Conservation (phyloP, 1,140 invertebrate genomes). For the Wiebesia pumilae region DNA sequence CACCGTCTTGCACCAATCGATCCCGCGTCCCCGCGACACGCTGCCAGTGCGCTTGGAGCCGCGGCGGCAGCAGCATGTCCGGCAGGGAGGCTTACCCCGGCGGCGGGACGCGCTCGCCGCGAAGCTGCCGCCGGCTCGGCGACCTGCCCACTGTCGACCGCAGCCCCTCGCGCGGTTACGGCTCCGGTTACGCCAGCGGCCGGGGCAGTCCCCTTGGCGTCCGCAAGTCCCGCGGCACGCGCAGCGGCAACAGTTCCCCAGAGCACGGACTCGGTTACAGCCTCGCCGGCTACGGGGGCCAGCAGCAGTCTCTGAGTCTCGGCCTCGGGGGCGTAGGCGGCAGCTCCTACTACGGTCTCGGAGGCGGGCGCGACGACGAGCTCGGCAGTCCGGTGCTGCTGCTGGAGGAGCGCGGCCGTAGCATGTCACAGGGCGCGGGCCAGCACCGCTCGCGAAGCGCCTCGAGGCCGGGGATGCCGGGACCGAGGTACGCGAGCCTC, state of each 20-base stretch:
- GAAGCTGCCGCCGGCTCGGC: constrained; percentile 79
- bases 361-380: constrained; percentile 85
- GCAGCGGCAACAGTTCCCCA: constrained; percentile 78
- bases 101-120: constrained; percentile 78
- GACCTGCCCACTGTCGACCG: constrained; percentile 89
- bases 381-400: constrained; percentile 81
- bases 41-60: constrained; percentile 22
- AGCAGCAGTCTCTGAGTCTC: constrained; percentile 71
- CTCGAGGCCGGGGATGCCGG: constrained; percentile 76
- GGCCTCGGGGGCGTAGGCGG: constrained; percentile 78
- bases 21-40: not conserved
- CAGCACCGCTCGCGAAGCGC: constrained; percentile 79
- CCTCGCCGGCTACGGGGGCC: constrained; percentile 19
- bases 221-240: constrained; percentile 74
- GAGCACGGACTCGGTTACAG: constrained; percentile 19
- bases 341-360: constrained; percentile 81
- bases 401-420: constrained; percentile 79
- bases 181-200: constrained; percentile 76
- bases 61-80: constrained; percentile 30
- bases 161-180: constrained; percentile 84
- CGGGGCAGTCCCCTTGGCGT: constrained; percentile 68
- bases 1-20: not conserved
- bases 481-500: constrained; percentile 84
- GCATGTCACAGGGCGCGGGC: constrained; percentile 77
- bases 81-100: constrained; percentile 38